A percentile compares a stretch with the other conserved stretches of the same genome.
phyloP scores from a whole-genome alignment of 2,888 invertebrate species.

The Liodrosophila aerea region DNA sequence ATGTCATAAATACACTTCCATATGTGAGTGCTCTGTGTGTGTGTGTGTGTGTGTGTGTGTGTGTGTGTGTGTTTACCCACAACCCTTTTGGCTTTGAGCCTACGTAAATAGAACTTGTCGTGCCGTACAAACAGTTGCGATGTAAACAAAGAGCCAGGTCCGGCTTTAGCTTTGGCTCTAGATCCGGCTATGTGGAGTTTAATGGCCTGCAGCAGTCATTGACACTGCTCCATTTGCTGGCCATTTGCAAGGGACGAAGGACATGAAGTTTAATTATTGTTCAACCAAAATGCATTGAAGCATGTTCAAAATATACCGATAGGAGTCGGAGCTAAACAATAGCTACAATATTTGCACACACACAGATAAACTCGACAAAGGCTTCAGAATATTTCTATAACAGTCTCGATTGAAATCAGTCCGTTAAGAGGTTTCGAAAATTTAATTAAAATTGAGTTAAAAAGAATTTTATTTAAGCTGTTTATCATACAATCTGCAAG shows the following conservation, averaged over 20 bases:
- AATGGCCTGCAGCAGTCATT: slow-evolving; percentile 71
- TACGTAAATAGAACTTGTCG: slow-evolving; percentile 34
- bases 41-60: slow-evolving; percentile 41
- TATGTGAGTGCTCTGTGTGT: slow-evolving; percentile 26
- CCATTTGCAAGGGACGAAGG: slow-evolving; percentile 6
- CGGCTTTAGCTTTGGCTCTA: not conserved
- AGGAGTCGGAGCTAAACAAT: too few relatives aligned
- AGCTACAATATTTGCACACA: not conserved
- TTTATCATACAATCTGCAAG: not conserved
- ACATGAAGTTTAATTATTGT: slow-evolving; percentile 34
- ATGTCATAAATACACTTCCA: slow-evolving; percentile 3
- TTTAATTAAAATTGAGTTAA: too few relatives aligned
- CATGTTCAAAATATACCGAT: slow-evolving; percentile 1
- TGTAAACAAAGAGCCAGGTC: slow-evolving; percentile 50
- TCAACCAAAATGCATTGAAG: slow-evolving; percentile 19
- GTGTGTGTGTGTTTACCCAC: slow-evolving; percentile 31
- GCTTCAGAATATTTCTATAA: too few relatives aligned
- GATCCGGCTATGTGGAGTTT: slow-evolving; percentile 43
- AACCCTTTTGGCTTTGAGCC: slow-evolving; percentile 26
- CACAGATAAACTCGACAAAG: too few relatives aligned
- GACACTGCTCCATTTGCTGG: slow-evolving; percentile 49
- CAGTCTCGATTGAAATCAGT: too few relatives aligned
- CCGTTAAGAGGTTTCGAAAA: too few relatives aligned
- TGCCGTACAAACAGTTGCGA: slow-evolving; percentile 34
- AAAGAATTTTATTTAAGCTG: not conserved